Base-by-base conservation (phyloP, 2,888 invertebrate genomes). In the Carpatolechia fugitivella region DNA sequence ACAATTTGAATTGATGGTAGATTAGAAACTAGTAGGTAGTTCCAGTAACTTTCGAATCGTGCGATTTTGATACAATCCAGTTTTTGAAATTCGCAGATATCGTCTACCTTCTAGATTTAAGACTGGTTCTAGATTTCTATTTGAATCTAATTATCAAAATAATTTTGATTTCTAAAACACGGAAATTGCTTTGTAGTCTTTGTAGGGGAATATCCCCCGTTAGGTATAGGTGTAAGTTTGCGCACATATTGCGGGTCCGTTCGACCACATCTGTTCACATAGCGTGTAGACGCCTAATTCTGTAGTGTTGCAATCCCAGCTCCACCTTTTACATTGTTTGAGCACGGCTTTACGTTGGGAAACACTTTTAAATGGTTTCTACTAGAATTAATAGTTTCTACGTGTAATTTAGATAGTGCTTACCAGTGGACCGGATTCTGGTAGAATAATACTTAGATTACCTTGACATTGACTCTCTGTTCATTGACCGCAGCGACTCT, bases 191-290 rank as follows among this genome's bases (percentile, higher is more conserved):
- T 51, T 51, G 50, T 49, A 14, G 36, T 35, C 29, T 18, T 31
- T 7, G 30, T 13, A 35, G 31, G 40, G 52, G 38, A 31, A 18
- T 29, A 18, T 30, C 30, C 40, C 40, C 52, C 52, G 52, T 52
- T 52, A 41, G 52, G 16, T 41, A 40, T 52, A 41, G 52, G 16
- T 41, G 52, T 41, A 40, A 30, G 38, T 41, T 30, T 52, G 52
- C 52, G 33, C 52, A 30, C 40, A n/a, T 41, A 31, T n/a, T 30
- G 38, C 52, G n/a, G 40, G 30, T 41, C 30, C 53, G 13, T 11
- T 30, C 46, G 24, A 35, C 46, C 35, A 53, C 53, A 53, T 20
- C 35, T 46, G 53, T 53, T 46, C 53, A 46, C 53, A 53, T 46
- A 35, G 53, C 50, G 38, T 50, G 31, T 33, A 41, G 30, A 35